Conservation (phyloP, 1,140 invertebrate genomes). For the Sminthurides bifidus region DNA sequence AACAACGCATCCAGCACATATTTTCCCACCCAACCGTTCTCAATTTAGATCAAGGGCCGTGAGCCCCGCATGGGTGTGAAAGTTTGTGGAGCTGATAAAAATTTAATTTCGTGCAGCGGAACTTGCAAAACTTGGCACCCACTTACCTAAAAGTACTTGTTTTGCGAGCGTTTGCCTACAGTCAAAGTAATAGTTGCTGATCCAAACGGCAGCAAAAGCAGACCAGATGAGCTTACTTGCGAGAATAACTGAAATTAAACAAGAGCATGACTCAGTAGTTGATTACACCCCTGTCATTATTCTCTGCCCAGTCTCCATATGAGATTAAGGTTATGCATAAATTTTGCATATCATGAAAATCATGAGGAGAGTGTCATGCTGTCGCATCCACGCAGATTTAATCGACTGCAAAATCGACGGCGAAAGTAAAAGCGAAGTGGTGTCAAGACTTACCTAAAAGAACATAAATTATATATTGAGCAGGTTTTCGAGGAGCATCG, state of each 20-base stretch:
- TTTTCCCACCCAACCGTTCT: neutral
- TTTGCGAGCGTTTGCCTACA: slow-evolving; percentile 41
- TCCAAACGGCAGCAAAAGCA: slow-evolving; percentile 27
- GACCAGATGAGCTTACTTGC: slow-evolving; percentile 24
- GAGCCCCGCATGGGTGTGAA: neutral
- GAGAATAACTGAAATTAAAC: slow-evolving; percentile 20
- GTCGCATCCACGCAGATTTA: neutral
- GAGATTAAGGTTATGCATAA: too few relatives aligned
- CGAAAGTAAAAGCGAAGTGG: too few relatives aligned
- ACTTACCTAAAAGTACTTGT: slow-evolving; percentile 61
- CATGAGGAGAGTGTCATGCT: slow-evolving; percentile 2
- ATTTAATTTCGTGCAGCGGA: too few relatives aligned
- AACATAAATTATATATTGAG: slow-evolving; percentile 71
- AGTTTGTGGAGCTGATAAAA: neutral
- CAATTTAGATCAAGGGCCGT: neutral
- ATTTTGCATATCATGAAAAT: neutral
- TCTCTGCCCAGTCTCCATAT: too few relatives aligned
- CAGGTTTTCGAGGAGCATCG: slow-evolving; percentile 54
- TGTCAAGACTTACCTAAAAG: slow-evolving; percentile 53
- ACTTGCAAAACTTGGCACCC: too few relatives aligned
- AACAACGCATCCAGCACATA: neutral
- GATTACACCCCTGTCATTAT: too few relatives aligned
- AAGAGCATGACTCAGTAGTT: neutral
- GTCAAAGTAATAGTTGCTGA: slow-evolving; percentile 23
- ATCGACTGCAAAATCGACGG: neutral